Conservation (phyloP, 2,888 invertebrate genomes). For the Epinotia brunnichana region DNA sequence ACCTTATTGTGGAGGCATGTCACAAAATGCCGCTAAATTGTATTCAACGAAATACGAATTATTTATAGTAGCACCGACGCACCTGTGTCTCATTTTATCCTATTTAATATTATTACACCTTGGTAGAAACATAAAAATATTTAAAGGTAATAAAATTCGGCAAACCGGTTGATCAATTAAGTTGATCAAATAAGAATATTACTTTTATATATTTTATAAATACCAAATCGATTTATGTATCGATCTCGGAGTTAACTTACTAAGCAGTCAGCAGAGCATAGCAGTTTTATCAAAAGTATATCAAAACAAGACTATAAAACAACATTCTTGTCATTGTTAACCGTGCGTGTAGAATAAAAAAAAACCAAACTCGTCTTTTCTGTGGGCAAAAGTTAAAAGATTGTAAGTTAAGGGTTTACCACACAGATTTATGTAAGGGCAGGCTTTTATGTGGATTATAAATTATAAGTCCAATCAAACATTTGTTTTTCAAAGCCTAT, state of each 20-base stretch:
- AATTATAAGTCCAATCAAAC: too few relatives aligned
- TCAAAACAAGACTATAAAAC: background rate
- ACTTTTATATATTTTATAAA: background rate
- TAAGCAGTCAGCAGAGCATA: background rate
- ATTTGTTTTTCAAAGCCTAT: too few relatives aligned
- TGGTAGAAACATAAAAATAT: background rate
- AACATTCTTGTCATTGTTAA: background rate
- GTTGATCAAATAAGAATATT: constrained; percentile 4
- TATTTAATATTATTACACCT: too few relatives aligned
- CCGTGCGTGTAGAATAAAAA: too few relatives aligned
- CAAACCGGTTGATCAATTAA: constrained; percentile 6
- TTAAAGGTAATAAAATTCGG: background rate
- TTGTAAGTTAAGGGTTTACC: too few relatives aligned
- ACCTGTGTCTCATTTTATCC: background rate
- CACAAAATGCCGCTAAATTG: too few relatives aligned
- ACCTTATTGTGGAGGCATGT: too few relatives aligned
- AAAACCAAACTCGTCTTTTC: too few relatives aligned
- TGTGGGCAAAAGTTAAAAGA: too few relatives aligned
- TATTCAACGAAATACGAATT: too few relatives aligned
- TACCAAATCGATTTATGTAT: background rate
- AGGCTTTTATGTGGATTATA: too few relatives aligned
- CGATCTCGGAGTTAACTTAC: background rate
- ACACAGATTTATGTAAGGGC: too few relatives aligned
- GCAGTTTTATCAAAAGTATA: background rate
- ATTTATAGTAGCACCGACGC: background rate